Percentiles rank a stretch among this genome's conserved stretches.
These are phyloP conservation scores for Oncorhynchus masou DNA, from an alignment of 2,113 vertebrate species.

Conservation along the genomic window DNA sequence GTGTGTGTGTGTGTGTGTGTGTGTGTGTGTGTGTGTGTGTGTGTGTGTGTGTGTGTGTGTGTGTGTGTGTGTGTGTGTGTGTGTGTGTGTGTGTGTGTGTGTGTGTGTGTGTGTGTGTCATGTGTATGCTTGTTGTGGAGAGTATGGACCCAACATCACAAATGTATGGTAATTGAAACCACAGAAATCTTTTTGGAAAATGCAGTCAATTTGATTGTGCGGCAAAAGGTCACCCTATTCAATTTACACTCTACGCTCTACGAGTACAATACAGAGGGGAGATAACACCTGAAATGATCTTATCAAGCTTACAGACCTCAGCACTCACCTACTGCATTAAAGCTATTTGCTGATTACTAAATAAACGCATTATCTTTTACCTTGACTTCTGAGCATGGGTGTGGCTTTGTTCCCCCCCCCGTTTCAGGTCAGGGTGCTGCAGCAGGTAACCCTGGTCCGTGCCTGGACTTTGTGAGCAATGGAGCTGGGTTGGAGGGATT, in stretches of 20 bases:
- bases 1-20: no score
- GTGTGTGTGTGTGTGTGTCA: background rate
- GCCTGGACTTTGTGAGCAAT: slow-evolving; percentile 60
- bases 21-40: no score
- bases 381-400: slow-evolving; percentile 58
- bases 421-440: slow-evolving; percentile 37
- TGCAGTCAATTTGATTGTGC: slow-evolving; percentile 82
- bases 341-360: slow-evolving; percentile 86
- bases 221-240: slow-evolving; percentile 86
- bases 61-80: no score
- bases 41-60: no score
- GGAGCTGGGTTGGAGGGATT: slow-evolving; percentile 18
- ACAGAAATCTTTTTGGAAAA: slow-evolving; percentile 81
- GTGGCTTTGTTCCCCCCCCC: background rate
- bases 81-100: background rate
- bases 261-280: slow-evolving; percentile 69
- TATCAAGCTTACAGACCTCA: slow-evolving; percentile 75
- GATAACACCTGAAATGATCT: slow-evolving; percentile 84
- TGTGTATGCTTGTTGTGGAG: background rate
- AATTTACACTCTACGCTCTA: slow-evolving; percentile 83
- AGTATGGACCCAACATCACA: slow-evolving; percentile 66
- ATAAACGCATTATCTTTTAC: slow-evolving; percentile 80
- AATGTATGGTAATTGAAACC: slow-evolving; percentile 85
- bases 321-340: slow-evolving; percentile 75
- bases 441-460: slow-evolving; percentile 35